phyloP scores from a whole-genome alignment of 2,113 vertebrate genomes.

The Lathamus discolor region DNA sequence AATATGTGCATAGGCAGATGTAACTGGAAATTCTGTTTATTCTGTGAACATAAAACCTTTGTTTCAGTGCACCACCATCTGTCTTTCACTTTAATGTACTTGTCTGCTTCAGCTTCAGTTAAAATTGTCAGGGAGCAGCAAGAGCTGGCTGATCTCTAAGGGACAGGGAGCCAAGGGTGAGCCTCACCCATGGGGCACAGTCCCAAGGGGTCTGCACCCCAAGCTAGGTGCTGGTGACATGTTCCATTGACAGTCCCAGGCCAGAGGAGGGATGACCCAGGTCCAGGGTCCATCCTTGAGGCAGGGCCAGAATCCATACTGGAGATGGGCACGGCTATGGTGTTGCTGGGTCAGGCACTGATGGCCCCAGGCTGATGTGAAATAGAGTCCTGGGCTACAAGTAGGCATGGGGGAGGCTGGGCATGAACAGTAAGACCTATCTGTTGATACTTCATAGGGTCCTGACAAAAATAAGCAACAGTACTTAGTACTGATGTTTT shows the following conservation, averaged over 20 bases:
- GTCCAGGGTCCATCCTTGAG: background rate
- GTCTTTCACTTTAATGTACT: background rate
- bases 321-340: accelerated
- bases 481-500: background rate
- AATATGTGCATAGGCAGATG: background rate
- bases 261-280: background rate
- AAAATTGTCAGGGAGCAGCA: background rate
- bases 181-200: background rate
- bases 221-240: background rate
- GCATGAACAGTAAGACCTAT: too few relatives aligned
- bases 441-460: background rate
- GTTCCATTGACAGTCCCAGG: background rate
- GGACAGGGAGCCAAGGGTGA: accelerated
- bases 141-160: background rate
- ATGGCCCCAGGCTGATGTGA: background rate
- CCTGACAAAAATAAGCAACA: background rate
- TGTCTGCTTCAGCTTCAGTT: background rate
- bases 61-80: background rate
- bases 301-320: background rate
- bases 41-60: background rate
- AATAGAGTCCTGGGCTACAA: background rate
- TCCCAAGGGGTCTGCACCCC: background rate
- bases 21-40: background rate
- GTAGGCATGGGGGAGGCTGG: background rate
- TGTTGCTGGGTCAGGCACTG: background rate